Evolutionary conservation across 2,797 vertebrate genomes (phyloP).

Genomic region (Enteromius unitaeniatus): DNA sequence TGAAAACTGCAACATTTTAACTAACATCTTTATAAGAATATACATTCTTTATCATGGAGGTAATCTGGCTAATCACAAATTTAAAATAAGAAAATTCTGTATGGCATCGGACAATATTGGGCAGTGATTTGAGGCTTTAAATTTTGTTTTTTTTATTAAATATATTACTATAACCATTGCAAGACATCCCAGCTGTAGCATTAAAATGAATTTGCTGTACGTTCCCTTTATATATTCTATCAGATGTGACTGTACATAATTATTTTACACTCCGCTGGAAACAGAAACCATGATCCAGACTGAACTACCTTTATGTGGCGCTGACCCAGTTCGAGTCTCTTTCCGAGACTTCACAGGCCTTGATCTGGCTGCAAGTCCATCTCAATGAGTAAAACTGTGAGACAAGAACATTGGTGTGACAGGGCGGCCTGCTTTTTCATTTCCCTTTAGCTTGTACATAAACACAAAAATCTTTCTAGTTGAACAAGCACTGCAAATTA

Average conservation of each 20-base stretch:
- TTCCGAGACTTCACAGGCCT: constrained; percentile 13
- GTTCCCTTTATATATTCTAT: constrained; percentile 30
- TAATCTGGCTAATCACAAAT: constrained; percentile 61
- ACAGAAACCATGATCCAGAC: constrained; percentile 4
- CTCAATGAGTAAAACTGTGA: constrained; percentile 53
- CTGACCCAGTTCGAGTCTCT: constrained; percentile 46
- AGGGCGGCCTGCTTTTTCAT: constrained; percentile 57
- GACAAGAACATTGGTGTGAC: constrained; percentile 58
- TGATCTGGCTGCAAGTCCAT: constrained; percentile 56
- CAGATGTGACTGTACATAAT: constrained; percentile 40
- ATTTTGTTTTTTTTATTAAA: constrained; percentile 17
- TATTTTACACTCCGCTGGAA: constrained; percentile 39
- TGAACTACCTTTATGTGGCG: constrained; percentile 26
- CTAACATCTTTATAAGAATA: constrained; percentile 44
- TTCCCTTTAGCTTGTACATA: constrained; percentile 57
- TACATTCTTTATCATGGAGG: constrained; percentile 68
- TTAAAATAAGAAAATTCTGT: constrained; percentile 36
- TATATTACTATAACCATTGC: constrained; percentile 21
- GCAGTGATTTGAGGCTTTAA: constrained; percentile 49
- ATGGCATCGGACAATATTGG: constrained; percentile 34
- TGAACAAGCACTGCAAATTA: background rate
- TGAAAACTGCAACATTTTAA: background rate
- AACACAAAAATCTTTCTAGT: constrained; percentile 19
- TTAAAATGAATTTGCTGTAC: constrained; percentile 16
- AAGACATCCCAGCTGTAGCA: constrained; percentile 21